Base-by-base conservation (phyloP, 1,140 invertebrate species). In the Caenorhabditis brenneri region DNA sequence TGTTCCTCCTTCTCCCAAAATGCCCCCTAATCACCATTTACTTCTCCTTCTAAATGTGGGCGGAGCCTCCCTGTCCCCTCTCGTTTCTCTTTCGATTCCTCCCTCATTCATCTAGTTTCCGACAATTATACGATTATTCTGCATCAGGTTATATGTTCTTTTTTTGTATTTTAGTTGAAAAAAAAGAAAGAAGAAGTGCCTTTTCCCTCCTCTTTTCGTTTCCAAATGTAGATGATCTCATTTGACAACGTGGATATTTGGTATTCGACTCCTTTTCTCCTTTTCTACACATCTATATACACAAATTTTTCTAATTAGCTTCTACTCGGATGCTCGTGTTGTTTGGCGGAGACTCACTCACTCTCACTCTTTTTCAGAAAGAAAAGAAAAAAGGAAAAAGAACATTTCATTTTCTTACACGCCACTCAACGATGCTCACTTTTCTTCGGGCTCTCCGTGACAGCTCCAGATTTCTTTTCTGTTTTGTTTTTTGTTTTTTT, bases 111-210 rank as follows among this genome's bases (percentile, higher is more conserved):
- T 74, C 65, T 74, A 74, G 65, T 74, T 74, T 74, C 65, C 65
- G 65, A 74, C 65, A 74, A 74, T 74, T 74, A 74, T 74, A 74
- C 65, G 65, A 74, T 74, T 74, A 74, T 74, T 74, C 65, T 74
- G 65, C 65, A 74, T 74, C 65, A 74, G 65, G 22, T 42, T 74
- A 42, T 42, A 74, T 74, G 65, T 42, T 74, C 36, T 74, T 74
- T 74, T 74, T 74, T 42, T 31, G 31, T 12, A 42, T 42, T 42
- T 42, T 12, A n/a, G 19, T 36, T 33, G 15, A 27, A 58, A 27
- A 9, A 29, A 58, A 42, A 31, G 42, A 74, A 74, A 74, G 33
- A 24, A 33, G 58, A 36, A 36, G 29, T 33, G 58, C 10, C 16
- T 10, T 9, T 58, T 24, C 51, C 24, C 27, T 58, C 15, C 15